Evolutionary conservation across 2,797 vertebrate species (phyloP).

Genomic region (Eupleurogrammus muticus): DNA sequence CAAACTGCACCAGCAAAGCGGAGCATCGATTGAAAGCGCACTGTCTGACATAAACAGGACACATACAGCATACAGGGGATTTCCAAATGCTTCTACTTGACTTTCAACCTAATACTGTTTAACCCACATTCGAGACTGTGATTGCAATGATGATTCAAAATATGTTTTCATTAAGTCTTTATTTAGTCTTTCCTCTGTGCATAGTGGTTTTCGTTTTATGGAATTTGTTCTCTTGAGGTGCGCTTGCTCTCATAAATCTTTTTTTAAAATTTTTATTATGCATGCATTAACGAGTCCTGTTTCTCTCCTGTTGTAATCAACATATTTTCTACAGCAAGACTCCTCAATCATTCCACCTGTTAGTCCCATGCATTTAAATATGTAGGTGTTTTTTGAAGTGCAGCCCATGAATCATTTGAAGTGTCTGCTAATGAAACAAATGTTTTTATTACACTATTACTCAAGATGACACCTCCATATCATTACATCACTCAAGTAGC

Average conservation of each 20-base stretch:
- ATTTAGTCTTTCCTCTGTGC: neutral
- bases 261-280: neutral
- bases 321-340: neutral
- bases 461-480: slow-evolving; percentile 13
- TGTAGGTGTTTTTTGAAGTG: slow-evolving; percentile 19
- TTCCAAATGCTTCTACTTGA: slow-evolving; percentile 17
- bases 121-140: slow-evolving; percentile 3
- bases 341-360: neutral
- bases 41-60: slow-evolving; percentile 16
- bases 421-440: slow-evolving; percentile 18
- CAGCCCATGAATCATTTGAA: slow-evolving; percentile 9
- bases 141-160: slow-evolving; percentile 7
- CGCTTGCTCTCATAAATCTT: neutral
- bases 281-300: neutral
- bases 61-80: slow-evolving; percentile 9
- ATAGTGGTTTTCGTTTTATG: neutral
- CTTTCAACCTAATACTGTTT: slow-evolving; percentile 1
- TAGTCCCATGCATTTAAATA: neutral
- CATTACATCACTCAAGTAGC: slow-evolving; percentile 35
- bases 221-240: neutral
- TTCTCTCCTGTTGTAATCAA: neutral
- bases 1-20: neutral
- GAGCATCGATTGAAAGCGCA: slow-evolving; percentile 13
- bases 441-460: slow-evolving; percentile 8
- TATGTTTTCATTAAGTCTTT: neutral